Base-by-base conservation (phyloP, 2,888 invertebrate genomes). In the Scaptomyza caliginosa region DNA sequence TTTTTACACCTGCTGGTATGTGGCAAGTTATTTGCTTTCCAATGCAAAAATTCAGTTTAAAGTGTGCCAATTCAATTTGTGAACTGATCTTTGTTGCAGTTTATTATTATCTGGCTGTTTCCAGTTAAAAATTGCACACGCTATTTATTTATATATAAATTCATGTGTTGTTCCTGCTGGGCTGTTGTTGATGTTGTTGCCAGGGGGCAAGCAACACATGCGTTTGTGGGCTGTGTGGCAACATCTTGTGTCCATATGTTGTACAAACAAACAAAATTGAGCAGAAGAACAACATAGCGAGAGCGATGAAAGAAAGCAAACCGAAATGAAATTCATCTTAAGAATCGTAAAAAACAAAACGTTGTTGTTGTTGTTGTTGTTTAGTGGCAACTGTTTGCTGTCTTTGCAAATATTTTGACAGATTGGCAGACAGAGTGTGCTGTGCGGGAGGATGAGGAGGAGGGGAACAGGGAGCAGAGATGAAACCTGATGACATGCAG, bases 161-260 rank as follows among this genome's bases (percentile, higher is more conserved):
- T 16, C 16, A 8, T 8, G n/a, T 38, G n/a, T 38, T 38, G 21
- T 45, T 32, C 32, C 17, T 17, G 34, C n/a, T 32, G 19, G 36
- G 36, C 26, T 16, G 5, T n/a, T n/a, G n/a, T n/a, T n/a, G n/a
- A n/a, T n/a, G n/a, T n/a, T 26, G 28, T 42, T 13, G 34, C 2
- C 0, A 7, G 1, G 19, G 13, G 36, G n/a, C 32, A 52, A 42
- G 55, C 52, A 68, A 55, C 66, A 77, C 49, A 79, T 85, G 79
- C 68, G 65, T 63, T 56, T 13, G 13, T 32, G 7, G 16, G 39
- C 72, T 62, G 59, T 62, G 75, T 62, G 65, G 75, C 66, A 83
- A 83, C 82, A 82, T 82, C 75, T 82, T 82, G 82, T 73, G 75
- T 60, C 82, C 82, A 82, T 80, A 82, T 82, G 82, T 77, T 82